Evolutionary conservation across 2,113 vertebrate species (phyloP).

Genomic region (Tachycineta bicolor): DNA sequence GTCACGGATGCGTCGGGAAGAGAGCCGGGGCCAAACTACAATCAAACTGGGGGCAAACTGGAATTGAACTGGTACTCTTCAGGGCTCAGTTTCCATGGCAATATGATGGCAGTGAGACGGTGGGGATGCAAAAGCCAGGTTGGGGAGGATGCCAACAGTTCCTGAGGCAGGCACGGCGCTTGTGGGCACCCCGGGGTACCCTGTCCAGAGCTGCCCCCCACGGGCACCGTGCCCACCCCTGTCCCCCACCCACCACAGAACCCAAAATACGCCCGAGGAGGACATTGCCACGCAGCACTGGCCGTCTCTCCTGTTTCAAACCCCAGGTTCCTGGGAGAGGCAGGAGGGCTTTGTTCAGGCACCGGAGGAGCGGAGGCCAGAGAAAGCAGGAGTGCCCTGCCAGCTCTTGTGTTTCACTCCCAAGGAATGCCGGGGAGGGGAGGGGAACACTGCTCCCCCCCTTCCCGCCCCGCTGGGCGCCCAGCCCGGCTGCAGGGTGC

Average conservation of each 20-base stretch:
- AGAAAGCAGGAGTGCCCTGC: constrained; percentile 61
- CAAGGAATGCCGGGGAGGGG: constrained; percentile 71
- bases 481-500: constrained; percentile 24
- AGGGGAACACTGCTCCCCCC: neutral
- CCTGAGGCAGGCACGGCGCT: neutral
- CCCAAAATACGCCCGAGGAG: neutral
- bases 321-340: constrained; percentile 44
- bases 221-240: neutral
- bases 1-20: neutral
- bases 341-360: constrained; percentile 63
- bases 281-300: neutral
- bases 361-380: constrained; percentile 50
- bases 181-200: neutral
- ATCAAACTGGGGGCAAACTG: neutral
- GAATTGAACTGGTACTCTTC: neutral
- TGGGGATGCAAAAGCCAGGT: neutral
- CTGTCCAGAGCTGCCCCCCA: neutral
- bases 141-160: neutral
- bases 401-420: constrained; percentile 73
- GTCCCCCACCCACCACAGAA: neutral
- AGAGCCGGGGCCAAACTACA: neutral
- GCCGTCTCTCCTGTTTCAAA: constrained; percentile 14
- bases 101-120: neutral
- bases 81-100: constrained; percentile 52
- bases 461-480: neutral